Evolutionary conservation across 2,888 invertebrate genomes (phyloP), one percentile per base, ranked within the genome.

Genomic region (Calliphora vomitoria): DNA sequence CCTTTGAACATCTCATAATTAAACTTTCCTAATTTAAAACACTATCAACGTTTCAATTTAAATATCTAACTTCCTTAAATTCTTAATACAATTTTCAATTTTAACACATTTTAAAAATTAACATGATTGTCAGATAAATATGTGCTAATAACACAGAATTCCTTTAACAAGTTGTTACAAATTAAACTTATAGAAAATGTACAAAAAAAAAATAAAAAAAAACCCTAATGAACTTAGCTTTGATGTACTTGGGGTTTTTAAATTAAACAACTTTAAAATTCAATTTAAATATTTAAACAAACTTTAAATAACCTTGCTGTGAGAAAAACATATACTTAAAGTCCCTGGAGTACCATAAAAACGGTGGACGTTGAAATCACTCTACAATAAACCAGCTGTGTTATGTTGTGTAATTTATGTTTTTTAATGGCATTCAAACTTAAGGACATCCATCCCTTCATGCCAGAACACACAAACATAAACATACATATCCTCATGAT

Each of bases 251-350:
- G 11, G 18, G 18, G 4, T 18, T 38, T 58, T 74, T 25, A 66
- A 55, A 53, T 66, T 11, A 55, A 83, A 15, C 62, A 62, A 80
- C 50, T 80, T 80, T 75, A 85, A 85, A 80, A 85, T 74, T 85
- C 85, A 74, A 85, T 85, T 85, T 85, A 62, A 80, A 80, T 85
- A 53, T 71, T 64, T 74, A 69, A 85, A 53, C 13, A 68, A 74
- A 80, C 66, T 80, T 85, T 58, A 74, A 68, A 69, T 62, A 72
- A 74, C 47, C 50, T 74, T 74, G 31, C 11, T 15, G 11, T 11
- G 44, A 38, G n/a, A 50, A 72, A 64, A 53, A 79, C 25, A 60
- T 58, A 58, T 60, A 74, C 44, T 60, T 6, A 25, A 41, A 82
- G 20, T 55, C 85, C 53, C 80, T 20, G 3, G 62, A 13, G 85